These are phyloP conservation scores for Clarias gariepinus DNA, from an alignment of 2,113 vertebrate species.

Conservation along the genomic window DNA sequence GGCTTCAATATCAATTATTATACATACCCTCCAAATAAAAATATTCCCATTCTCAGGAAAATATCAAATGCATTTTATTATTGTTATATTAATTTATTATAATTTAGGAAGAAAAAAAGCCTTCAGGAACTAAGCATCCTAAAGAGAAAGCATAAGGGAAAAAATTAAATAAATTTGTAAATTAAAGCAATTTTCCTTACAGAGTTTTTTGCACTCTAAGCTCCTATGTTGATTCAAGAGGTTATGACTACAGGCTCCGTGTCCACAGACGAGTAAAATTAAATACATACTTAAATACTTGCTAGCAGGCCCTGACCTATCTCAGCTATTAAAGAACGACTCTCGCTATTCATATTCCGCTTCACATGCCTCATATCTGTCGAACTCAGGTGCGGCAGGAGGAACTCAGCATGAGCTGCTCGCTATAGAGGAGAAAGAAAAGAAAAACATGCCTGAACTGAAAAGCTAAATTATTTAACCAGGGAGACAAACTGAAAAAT, in stretches of 20 bases:
- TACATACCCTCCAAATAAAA: conserved; percentile 54
- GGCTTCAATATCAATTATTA: conserved; percentile 54
- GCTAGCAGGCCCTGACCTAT: conserved; percentile 39
- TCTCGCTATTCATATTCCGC: conserved; percentile 46
- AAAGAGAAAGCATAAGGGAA: conserved; percentile 46
- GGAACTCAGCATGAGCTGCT: conserved; percentile 21
- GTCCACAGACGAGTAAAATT: conserved; percentile 51
- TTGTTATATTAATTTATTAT: conserved; percentile 59
- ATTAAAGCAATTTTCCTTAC: conserved; percentile 68
- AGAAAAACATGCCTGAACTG: conserved; percentile 65
- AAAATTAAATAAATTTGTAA: conserved; percentile 63
- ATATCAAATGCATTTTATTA: conserved; percentile 44
- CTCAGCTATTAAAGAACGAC: conserved; percentile 47
- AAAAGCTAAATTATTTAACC: conserved; percentile 80
- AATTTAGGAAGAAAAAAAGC: conserved; percentile 55
- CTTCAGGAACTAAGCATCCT: conserved; percentile 55
- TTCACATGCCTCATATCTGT: conserved; percentile 61
- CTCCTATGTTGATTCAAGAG: conserved; percentile 67
- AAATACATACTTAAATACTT: conserved; percentile 49
- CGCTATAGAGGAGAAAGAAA: conserved; percentile 56
- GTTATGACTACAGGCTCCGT: conserved; percentile 52
- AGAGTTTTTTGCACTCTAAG: conserved; percentile 54
- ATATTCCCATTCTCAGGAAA: conserved; percentile 24
- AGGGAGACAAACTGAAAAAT: conserved; percentile 76
- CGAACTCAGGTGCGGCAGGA: conserved; percentile 52